Evolutionary conservation across 2,797 vertebrate species (phyloP).

Genomic region (Adelosebastes latens): DNA sequence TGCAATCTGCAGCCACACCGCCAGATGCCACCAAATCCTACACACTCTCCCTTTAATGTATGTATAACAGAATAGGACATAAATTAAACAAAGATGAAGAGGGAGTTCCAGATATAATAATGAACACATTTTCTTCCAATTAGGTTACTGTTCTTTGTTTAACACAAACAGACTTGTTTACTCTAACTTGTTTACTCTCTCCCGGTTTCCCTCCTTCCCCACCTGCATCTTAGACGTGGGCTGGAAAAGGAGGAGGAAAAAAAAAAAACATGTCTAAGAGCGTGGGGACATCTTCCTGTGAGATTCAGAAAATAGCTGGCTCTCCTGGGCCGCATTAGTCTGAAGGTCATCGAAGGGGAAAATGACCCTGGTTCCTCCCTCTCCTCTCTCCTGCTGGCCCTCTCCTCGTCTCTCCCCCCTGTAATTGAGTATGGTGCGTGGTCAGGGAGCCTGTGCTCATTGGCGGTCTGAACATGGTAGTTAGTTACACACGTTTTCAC

Average conservation of each 20-base stretch:
- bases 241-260: neutral
- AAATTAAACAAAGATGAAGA: constrained; percentile 6
- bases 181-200: constrained; percentile 8
- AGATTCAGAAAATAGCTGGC: constrained; percentile 75
- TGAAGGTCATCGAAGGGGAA: constrained; percentile 81
- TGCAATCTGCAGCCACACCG: neutral
- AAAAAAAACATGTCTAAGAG: constrained; percentile 31
- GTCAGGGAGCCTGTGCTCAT: constrained; percentile 74
- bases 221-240: constrained; percentile 42
- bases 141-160: constrained; percentile 15
- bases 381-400: constrained; percentile 61
- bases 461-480: constrained; percentile 76
- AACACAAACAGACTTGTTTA: constrained; percentile 33
- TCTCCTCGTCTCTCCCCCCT: constrained; percentile 64
- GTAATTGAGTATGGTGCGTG: constrained; percentile 78
- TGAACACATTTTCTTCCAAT: constrained; percentile 1
- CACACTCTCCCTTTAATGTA: neutral
- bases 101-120: constrained; percentile 2
- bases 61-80: neutral
- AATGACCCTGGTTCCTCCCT: constrained; percentile 70
- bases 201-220: neutral
- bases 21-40: neutral
- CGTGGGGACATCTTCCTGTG: constrained; percentile 64
- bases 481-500: constrained; percentile 83
- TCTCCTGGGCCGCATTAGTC: constrained; percentile 80